phyloP scores from a whole-genome alignment of 2,797 vertebrate species.

The Phataginus tetradactyla region DNA sequence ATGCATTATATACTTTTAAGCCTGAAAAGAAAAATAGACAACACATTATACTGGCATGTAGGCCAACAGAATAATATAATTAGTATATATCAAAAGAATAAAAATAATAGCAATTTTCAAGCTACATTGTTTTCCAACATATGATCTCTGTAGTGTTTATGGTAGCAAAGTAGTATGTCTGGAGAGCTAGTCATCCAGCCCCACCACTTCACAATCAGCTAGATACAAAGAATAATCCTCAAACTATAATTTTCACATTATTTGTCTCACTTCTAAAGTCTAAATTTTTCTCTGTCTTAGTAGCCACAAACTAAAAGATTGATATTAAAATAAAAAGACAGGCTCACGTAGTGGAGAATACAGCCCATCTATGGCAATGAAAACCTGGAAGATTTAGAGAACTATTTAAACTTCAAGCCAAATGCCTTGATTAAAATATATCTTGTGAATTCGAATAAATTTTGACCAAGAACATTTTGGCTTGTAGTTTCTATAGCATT shows the following conservation, averaged over 20 bases:
- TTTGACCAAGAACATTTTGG: conserved; percentile 30
- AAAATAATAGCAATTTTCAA: conserved; percentile 27
- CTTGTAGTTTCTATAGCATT: neutral
- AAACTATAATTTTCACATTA: conserved; percentile 30
- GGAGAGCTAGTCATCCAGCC: neutral
- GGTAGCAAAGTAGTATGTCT: neutral
- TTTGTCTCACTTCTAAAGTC: neutral
- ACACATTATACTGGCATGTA: neutral
- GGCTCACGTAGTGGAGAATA: neutral
- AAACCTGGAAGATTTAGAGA: neutral
- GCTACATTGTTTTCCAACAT: neutral
- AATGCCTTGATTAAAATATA: conserved; percentile 5
- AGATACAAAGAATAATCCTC: neutral
- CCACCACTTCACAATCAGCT: neutral
- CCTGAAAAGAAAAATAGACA: neutral
- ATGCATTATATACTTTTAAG: neutral
- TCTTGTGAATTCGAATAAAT: neutral
- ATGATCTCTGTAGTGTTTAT: neutral
- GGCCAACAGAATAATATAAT: neutral
- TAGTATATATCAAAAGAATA: neutral
- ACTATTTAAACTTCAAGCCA: neutral
- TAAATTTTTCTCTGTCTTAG: neutral
- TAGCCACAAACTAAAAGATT: conserved; percentile 36
- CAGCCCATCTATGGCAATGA: neutral
- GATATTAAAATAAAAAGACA: neutral